phyloP scores from a whole-genome alignment of 1,140 invertebrate genomes.

The Chrysomallon squamiferum region DNA sequence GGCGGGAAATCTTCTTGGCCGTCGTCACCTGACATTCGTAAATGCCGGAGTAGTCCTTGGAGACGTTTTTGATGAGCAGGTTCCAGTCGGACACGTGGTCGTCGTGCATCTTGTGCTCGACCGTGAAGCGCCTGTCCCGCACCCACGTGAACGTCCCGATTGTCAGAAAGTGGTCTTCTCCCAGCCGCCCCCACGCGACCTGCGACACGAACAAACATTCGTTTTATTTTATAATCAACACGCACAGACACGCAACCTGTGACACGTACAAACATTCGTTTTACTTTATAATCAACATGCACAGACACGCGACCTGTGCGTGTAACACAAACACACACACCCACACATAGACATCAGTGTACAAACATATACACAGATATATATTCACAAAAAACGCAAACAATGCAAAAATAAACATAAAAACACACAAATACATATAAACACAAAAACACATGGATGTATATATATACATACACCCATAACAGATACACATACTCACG shows the following conservation, averaged over 20 bases:
- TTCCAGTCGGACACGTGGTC: not conserved
- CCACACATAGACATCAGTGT: not conserved
- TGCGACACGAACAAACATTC: conserved; percentile 3
- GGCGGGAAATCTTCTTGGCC: not conserved
- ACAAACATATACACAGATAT: too few species aligned
- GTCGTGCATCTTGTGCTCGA: conserved; percentile 40
- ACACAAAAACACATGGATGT: too few species aligned
- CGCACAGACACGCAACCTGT: conserved; percentile 21
- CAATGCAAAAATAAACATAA: too few species aligned
- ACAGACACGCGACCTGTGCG: conserved; percentile 22
- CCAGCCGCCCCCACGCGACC: conserved; percentile 28
- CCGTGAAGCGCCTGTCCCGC: conserved; percentile 18
- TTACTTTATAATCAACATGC: not conserved
- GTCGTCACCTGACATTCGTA: conserved; percentile 3
- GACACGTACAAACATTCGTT: not conserved
- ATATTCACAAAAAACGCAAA: too few species aligned
- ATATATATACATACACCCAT: too few species aligned
- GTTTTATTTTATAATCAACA: not conserved
- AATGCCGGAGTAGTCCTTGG: not conserved
- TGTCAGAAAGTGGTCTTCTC: conserved; percentile 25
- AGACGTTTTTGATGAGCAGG: not conserved
- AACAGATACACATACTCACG: too few species aligned
- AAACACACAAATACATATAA: too few species aligned
- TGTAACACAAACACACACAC: too few species aligned
- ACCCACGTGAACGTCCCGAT: conserved; percentile 32